phyloP scores from a whole-genome alignment of 2,888 invertebrate genomes.

The Eilema caniola region DNA sequence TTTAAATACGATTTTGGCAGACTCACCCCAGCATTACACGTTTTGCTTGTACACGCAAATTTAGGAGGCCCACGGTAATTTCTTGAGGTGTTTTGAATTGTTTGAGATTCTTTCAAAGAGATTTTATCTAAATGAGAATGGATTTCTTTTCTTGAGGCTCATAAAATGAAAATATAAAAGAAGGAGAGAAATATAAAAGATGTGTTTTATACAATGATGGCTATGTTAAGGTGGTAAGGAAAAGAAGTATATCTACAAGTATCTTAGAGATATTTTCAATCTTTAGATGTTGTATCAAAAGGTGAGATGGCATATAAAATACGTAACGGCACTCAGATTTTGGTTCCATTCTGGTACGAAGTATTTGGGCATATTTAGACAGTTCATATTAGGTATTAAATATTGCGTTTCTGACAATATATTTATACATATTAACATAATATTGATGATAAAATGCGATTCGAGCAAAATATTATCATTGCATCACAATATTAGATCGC shows the following conservation, averaged over 20 bases:
- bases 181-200: constrained; percentile 18
- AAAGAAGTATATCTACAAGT: too few species aligned
- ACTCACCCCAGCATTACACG: constrained; percentile 69
- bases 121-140: constrained; percentile 50
- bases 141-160: constrained; percentile 47
- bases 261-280: not conserved
- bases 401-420: too few species aligned
- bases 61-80: constrained; percentile 65
- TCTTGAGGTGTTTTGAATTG: constrained; percentile 65
- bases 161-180: constrained; percentile 34
- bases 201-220: constrained; percentile 34
- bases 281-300: too few species aligned
- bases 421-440: too few species aligned
- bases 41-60: constrained; percentile 74
- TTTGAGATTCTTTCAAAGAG: constrained; percentile 60
- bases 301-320: too few species aligned
- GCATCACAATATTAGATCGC: too few species aligned
- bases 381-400: too few species aligned
- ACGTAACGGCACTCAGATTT: too few species aligned
- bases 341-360: not conserved
- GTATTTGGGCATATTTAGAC: too few species aligned
- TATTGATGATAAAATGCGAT: too few species aligned
- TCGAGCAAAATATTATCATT: not conserved
- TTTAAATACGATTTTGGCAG: constrained; percentile 83
- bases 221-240: not conserved